Evolutionary conservation across 2,888 invertebrate species (phyloP), one percentile per base, ranked within the genome.

Genomic region (Leptopilina syphax): DNA sequence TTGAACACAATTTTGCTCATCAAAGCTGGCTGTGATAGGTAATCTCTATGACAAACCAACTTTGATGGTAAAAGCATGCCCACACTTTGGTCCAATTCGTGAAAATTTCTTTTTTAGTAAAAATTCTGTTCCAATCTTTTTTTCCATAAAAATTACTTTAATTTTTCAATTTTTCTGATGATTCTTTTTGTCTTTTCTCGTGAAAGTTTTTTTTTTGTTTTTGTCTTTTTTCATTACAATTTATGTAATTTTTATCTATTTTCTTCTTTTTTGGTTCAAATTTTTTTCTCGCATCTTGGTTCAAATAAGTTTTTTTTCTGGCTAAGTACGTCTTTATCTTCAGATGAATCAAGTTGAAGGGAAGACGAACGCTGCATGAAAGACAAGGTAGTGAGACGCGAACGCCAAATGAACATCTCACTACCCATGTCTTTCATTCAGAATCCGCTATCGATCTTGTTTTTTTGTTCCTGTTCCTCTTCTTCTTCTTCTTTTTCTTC

Each of bases 381-480:
- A 98, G 98, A 98, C 98, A 98, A 97, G 97, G 96, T 97, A 98
- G 98, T 97, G 97, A 98, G 98, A 95, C 94, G 95, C 94, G 93
- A 92, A 93, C 92, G 92, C 91, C 92, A 92, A 92, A 93, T 50
- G 92, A 93, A 93, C 98, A 98, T 98, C 98, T 98, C 98, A 96
- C 97, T 97, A 98, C 98, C 96, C 97, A 96, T 96, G 98, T 98
- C 98, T 98, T 98, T 98, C 98, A 97, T 93, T 93, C 92, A 93
- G 95, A 92, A 94, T 93, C 92, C 89, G 88, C 88, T 67, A 65
- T 79, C 44, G 9, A 18, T 81, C 44, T 50, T 79, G 34, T 63
- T 34, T 34, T 34, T 34, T 18, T 18, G 18, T 18, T 34, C 34
- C 34, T 34, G 2, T 3, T 27, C 34, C 34, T 34, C 34, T 34